Conservation (phyloP, 2,888 invertebrate genomes). For the Eurois occulta region DNA sequence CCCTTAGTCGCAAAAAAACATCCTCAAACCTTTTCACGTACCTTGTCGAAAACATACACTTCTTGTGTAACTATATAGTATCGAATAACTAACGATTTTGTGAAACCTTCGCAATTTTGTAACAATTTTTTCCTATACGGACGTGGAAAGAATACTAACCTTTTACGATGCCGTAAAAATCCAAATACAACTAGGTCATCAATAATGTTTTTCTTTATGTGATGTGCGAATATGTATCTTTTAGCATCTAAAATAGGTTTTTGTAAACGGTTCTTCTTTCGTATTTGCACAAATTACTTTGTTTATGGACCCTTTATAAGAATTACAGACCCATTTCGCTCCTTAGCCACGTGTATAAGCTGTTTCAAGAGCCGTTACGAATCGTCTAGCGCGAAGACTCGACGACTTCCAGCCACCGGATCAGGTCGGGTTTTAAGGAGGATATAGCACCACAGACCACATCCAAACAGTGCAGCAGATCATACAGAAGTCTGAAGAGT, state of each 20-base stretch:
- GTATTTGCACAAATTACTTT: not conserved
- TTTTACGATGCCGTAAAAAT: conserved; percentile 40
- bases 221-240: conserved; percentile 5
- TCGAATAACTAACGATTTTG: conserved; percentile 26
- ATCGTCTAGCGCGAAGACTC: no score
- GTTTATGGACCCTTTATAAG: no score
- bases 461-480: no score
- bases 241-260: not conserved
- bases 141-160: conserved; percentile 36
- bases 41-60: not conserved
- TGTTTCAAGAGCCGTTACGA: no score
- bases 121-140: not conserved
- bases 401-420: no score
- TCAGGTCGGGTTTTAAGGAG: no score
- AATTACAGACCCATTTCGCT: no score
- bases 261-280: not conserved
- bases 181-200: conserved; percentile 18
- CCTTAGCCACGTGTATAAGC: no score
- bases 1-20: not conserved
- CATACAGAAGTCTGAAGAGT: no score
- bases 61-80: conserved; percentile 1
- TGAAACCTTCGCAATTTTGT: conserved; percentile 16
- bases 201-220: conserved; percentile 8
- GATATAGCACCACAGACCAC: no score
- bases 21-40: not conserved